These are phyloP conservation scores for Achroia grisella DNA, from an alignment of 1,140 invertebrate genomes.

Conservation along the genomic window DNA sequence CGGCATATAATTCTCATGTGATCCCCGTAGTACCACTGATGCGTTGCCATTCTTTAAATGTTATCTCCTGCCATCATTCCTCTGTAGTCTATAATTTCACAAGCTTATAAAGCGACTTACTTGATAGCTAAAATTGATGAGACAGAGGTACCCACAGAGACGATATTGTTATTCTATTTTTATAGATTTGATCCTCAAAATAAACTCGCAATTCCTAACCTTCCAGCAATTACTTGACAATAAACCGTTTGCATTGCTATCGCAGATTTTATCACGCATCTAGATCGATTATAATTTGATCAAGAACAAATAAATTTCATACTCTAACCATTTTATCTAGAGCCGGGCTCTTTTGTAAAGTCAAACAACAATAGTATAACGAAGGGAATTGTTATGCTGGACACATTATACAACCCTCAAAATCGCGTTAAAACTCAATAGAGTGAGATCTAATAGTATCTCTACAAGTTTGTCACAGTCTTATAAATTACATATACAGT, in stretches of 20 bases:
- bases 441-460: constrained; percentile 36
- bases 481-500: too few relatives aligned
- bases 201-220: background rate
- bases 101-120: too few relatives aligned
- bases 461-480: constrained; percentile 11
- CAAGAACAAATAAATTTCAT: constrained; percentile 56
- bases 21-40: too few relatives aligned
- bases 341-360: constrained; percentile 30
- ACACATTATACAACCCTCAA: constrained; percentile 56
- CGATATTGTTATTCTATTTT: too few relatives aligned
- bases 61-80: too few relatives aligned
- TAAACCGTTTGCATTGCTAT: constrained; percentile 15
- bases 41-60: too few relatives aligned
- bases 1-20: too few relatives aligned
- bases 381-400: constrained; percentile 34
- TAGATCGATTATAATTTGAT: constrained; percentile 61
- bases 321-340: constrained; percentile 23
- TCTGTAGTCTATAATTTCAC: too few relatives aligned
- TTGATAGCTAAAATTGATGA: too few relatives aligned
- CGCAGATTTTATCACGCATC: constrained; percentile 35
- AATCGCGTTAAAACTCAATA: constrained; percentile 65
- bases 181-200: too few relatives aligned
- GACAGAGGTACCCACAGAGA: too few relatives aligned
- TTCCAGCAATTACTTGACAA: constrained; percentile 27
- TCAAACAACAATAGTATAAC: constrained; percentile 14